A percentile compares a stretch with the other conserved stretches of the same genome.
These are phyloP conservation scores for Copsychus sechellarum DNA, from an alignment of 2,113 vertebrate species.

Conservation along the genomic window DNA sequence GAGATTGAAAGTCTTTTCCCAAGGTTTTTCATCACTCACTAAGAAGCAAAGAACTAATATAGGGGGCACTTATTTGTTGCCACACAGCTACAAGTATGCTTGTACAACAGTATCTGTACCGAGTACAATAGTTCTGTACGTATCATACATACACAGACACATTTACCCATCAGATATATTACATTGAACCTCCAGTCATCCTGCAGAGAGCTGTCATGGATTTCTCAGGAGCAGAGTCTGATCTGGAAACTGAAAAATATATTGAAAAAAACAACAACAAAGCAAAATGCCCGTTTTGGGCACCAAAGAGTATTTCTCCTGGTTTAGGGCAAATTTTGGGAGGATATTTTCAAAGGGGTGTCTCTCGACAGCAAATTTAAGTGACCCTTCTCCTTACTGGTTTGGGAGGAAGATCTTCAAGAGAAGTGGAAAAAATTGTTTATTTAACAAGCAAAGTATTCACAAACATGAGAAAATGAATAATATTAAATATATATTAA, in stretches of 20 bases:
- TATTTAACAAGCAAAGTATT: neutral
- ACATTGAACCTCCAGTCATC: neutral
- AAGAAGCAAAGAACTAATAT: neutral
- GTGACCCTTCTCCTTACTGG: neutral
- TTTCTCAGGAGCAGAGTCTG: neutral
- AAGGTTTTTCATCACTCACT: neutral
- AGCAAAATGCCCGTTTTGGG: rapidly evolving
- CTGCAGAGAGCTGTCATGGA: neutral
- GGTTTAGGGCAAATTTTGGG: neutral
- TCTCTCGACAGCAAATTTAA: neutral
- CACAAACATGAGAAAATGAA: neutral
- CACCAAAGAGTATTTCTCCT: rapidly evolving
- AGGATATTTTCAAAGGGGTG: neutral
- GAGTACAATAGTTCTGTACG: neutral
- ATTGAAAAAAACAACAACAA: too few relatives aligned
- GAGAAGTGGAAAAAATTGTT: neutral
- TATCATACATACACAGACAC: neutral
- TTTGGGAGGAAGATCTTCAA: rapidly evolving
- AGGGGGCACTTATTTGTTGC: neutral
- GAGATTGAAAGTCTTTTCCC: neutral
- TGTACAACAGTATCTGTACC: neutral
- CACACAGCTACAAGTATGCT: neutral
- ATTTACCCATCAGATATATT: neutral
- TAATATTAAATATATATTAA: neutral
- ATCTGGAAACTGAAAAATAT: neutral